These are phyloP conservation scores for Copidosoma aretas DNA, from an alignment of 2,888 invertebrate species.

Conservation along the genomic window DNA sequence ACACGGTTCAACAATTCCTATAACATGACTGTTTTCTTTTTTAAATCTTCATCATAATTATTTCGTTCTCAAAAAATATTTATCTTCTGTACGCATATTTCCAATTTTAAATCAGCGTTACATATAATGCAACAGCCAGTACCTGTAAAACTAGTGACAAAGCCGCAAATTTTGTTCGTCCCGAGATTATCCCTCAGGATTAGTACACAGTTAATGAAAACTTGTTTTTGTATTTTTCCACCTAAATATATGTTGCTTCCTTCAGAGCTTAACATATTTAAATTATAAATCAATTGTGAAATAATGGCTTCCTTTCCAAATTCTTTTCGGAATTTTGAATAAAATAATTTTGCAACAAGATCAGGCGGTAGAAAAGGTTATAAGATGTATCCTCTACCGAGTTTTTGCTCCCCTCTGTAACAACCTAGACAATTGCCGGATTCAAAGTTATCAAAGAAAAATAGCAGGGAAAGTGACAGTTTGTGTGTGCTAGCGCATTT, in stretches of 20 bases:
- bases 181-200: conserved; percentile 6
- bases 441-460: conserved; percentile 34
- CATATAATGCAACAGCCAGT: conserved; percentile 18
- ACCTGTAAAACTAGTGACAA: not conserved
- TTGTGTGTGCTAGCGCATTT: conserved; percentile 13
- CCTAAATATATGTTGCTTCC: not conserved
- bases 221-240: conserved; percentile 1
- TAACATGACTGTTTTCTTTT: not conserved
- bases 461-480: conserved; percentile 16
- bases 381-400: conserved; percentile 8
- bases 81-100: conserved; percentile 9
- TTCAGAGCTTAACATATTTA: conserved; percentile 12
- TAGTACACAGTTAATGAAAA: conserved; percentile 20
- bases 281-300: conserved; percentile 16
- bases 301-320: conserved; percentile 17
- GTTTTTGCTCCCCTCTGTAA: conserved; percentile 30
- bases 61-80: not conserved
- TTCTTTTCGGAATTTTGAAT: conserved; percentile 18
- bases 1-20: not conserved
- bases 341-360: conserved; percentile 13
- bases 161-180: not conserved
- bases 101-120: conserved; percentile 21
- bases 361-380: conserved; percentile 26
- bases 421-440: conserved; percentile 29
- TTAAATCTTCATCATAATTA: not conserved